These are phyloP conservation scores for Araneus ventricosus DNA, from an alignment of 1,140 invertebrate genomes.

Conservation along the genomic window DNA sequence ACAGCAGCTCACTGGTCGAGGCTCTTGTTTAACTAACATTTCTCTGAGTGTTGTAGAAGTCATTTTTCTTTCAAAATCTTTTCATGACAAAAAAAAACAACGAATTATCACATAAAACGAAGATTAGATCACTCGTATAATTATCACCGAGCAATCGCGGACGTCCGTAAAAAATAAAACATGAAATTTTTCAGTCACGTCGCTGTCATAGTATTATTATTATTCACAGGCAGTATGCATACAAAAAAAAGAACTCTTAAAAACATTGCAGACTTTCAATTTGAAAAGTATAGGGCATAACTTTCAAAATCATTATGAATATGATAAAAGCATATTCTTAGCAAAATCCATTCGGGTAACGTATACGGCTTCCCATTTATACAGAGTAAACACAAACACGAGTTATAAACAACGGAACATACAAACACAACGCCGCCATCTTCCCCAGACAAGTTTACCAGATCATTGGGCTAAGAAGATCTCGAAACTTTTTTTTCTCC, in stretches of 20 bases:
- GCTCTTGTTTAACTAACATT: conserved; percentile 72
- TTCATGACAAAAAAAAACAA: neutral
- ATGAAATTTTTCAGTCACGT: conserved; percentile 24
- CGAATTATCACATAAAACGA: neutral
- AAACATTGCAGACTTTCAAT: neutral
- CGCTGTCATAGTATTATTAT: conserved; percentile 60
- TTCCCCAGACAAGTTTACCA: conserved; percentile 52
- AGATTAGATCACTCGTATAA: neutral
- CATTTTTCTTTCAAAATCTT: conserved; percentile 59
- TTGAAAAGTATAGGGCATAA: neutral
- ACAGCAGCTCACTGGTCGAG: conserved; percentile 81
- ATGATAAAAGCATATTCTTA: neutral
- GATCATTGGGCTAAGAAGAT: conserved; percentile 14
- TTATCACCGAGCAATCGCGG: neutral
- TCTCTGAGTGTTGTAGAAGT: conserved; percentile 66
- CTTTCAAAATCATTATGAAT: neutral
- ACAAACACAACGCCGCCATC: conserved; percentile 71
- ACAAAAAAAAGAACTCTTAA: neutral
- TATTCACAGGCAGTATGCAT: neutral
- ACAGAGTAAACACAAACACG: conserved; percentile 69
- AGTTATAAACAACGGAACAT: conserved; percentile 66
- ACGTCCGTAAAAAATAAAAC: neutral
- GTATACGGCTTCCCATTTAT: conserved; percentile 17
- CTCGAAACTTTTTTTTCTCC: conserved; percentile 18
- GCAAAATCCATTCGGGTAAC: neutral